Evolutionary conservation across 2,113 vertebrate species (phyloP), one percentile per base, ranked within the genome.

Genomic region (Triplophysa rosa): DNA sequence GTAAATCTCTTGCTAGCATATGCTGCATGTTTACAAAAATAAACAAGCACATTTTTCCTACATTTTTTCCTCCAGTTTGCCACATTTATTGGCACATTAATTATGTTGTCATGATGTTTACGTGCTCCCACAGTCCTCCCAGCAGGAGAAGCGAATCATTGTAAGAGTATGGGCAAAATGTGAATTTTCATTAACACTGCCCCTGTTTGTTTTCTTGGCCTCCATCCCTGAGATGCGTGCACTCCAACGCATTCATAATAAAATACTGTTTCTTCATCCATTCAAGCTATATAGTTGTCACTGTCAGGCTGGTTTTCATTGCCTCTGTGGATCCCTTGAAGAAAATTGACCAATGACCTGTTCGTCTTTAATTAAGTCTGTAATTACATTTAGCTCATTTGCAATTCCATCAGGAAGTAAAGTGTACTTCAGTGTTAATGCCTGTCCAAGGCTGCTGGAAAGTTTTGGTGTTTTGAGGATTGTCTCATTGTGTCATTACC

Each of bases 311-410:
- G 40, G 5, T 49, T 47, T 45, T 23, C 64, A 26, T 49, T 24
- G 21, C 56, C 67, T 54, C 23, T 71, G 58, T 23, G 40, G 42
- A 17, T 70, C 33, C 62, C 26, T 19, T 29, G 21, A 9, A 23
- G 47, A 56, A 69, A 45, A 69, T 81, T 70, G 45, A 58, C 70
- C 40, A 66, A 49, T 47, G 64, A 66, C 79, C 56, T 47, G 62
- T 54, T 80, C 37, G 24, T 33, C 24, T 69, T 42, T 21, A 42
- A 67, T 79, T 58, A 65, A 78, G 56, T 64, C 64, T 68, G 33
- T 81, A 84, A 84, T 81, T 75, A 81, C 75, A 84, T 81, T 78
- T 84, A 26, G 42, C 54, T n/a, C 62, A 78, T 84, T 81, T 80
- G 82, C 74, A 80, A 81, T 64, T 84, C 72, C 63, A 71, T 66